Evolutionary conservation across 1,140 invertebrate genomes (phyloP), one percentile per base, ranked within the genome.

Genomic region (Temnothorax longispinosus): DNA sequence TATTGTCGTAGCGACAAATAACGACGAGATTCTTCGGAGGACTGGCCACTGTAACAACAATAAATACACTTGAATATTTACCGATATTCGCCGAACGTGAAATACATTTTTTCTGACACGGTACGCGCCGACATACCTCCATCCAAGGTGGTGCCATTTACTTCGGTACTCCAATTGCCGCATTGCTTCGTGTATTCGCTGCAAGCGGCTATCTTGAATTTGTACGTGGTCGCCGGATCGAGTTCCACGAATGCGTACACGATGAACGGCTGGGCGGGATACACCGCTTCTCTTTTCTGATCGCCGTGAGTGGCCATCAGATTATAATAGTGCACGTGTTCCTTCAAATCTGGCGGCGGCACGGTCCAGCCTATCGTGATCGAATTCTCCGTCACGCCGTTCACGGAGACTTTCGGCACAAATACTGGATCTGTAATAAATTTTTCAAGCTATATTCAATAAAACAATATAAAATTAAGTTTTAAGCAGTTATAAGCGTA

Each of bases 121-220:
- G 44, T 50, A 15, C 11, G 21, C n/a, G n/a, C 21, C 90, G 89
- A 93, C 32, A 90, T 94, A 94, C 96, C 96, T 82, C 97, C 98
- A 94, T 98, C 98, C 94, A 98, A 96, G 6, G 98, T 98, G 7
- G 97, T 97, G 1, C 97, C 98, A 92, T 97, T 97, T 60, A 98
- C 97, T 87, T 96, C 95, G 27, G 96, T 94, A 1, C 98, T 98
- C 97, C 97, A 97, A 27, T 97, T 96, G 6, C 97, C 97, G 94
- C 98, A 98, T 62, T 96, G 94, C 74, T 96, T 96, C 2, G 97
- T 98, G 90, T 97, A 97, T 92, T 98, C 97, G 86, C 96, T 98
- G 93, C 98, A 98, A 11, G 97, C 97, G 52, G 96, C 94, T 87
- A 97, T 97, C 95, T 96, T 97, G 93, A 98, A 98, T 81, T 96